Conservation (phyloP, 64 coral and sea anemone species). For the Montipora efflorescens region DNA sequence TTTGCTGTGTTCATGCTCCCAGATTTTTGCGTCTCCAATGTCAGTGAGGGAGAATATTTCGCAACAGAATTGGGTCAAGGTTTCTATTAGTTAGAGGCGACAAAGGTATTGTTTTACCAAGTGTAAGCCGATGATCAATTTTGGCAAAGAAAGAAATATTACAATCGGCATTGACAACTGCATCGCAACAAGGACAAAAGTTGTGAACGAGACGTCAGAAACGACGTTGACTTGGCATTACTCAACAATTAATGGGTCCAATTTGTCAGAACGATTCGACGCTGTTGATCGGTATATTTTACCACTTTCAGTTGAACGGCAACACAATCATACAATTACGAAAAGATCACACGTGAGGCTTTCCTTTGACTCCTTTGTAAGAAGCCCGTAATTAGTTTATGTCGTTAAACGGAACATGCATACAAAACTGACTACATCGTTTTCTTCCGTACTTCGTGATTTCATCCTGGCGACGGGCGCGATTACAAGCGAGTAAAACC, state of each 20-base stretch:
- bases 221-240: conserved; percentile 30
- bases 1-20: background rate
- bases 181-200: conserved; percentile 20
- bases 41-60: background rate
- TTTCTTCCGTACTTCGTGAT: background rate
- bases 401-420: conserved; percentile 47
- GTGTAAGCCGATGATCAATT: background rate
- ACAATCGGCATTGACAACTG: conserved; percentile 36
- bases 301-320: background rate
- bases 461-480: background rate
- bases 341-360: background rate
- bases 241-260: conserved; percentile 38
- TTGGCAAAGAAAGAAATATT: conserved; percentile 22
- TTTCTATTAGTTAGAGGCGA: background rate
- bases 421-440: conserved; percentile 2
- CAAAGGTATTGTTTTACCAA: background rate
- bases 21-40: background rate
- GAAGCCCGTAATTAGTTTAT: conserved; percentile 57
- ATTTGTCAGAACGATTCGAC: conserved; percentile 50
- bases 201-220: conserved; percentile 20
- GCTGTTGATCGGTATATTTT: conserved; percentile 50
- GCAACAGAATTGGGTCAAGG: background rate
- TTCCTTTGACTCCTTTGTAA: conserved; percentile 1
- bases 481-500: background rate
- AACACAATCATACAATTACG: conserved; percentile 12